Evolutionary conservation across 2,888 invertebrate genomes (phyloP).

Genomic region (Leptarthrus brevirostris): DNA sequence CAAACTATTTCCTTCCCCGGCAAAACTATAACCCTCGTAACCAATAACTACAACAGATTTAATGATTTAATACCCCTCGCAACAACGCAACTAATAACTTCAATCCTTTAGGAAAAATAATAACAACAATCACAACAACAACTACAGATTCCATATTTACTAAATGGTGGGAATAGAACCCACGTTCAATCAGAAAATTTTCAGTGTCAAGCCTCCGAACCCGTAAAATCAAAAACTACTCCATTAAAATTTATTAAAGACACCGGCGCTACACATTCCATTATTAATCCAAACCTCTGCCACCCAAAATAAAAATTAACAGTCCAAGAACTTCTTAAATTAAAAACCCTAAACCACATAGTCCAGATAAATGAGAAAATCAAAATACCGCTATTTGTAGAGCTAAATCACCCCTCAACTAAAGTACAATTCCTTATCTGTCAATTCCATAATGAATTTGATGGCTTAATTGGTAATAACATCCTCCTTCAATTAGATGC

Average conservation of each 20-base stretch:
- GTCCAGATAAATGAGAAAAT: background rate
- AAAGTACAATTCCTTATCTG: background rate
- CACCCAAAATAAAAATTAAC: background rate
- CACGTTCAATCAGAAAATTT: slow-evolving; percentile 5
- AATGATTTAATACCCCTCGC: no score
- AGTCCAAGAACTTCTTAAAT: background rate
- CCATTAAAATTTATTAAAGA: background rate
- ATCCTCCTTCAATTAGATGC: background rate
- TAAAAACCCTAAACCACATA: background rate
- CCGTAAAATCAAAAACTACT: background rate
- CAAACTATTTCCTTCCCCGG: no score
- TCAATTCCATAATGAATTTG: background rate
- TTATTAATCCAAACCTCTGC: background rate
- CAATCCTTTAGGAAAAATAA: no score
- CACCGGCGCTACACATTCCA: background rate
- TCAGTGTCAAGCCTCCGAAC: background rate
- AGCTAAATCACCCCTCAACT: background rate
- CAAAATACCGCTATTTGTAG: background rate
- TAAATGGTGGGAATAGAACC: no score
- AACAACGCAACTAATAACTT: no score
- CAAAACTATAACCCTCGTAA: no score
- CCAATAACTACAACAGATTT: no score
- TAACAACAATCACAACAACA: no score
- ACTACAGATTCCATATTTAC: no score
- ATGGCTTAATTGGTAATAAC: slow-evolving; percentile 10